Conservation (phyloP, 2,797 vertebrate genomes). For the Parauchenoglanis ngamensis region DNA sequence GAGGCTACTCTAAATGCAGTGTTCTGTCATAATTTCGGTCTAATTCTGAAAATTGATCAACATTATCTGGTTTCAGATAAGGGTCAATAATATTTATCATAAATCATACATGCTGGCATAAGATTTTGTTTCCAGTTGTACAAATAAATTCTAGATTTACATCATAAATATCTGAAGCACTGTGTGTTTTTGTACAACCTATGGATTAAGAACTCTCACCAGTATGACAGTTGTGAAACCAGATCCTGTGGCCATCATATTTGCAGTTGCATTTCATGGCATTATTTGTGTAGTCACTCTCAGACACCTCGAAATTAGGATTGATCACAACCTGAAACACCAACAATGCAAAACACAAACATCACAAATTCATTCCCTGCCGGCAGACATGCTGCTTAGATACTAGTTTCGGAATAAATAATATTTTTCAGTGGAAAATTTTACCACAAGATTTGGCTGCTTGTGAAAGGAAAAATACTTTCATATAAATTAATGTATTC, state of each 20-base stretch:
- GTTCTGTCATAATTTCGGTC: too few species aligned
- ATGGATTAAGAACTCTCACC: constrained; percentile 70
- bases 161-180: not conserved
- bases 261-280: constrained; percentile 99
- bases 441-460: not conserved
- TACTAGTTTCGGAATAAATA: not conserved
- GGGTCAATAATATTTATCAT: not conserved
- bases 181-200: not conserved
- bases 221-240: constrained; percentile 94
- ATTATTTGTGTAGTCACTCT: constrained; percentile 98
- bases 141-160: not conserved
- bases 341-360: constrained; percentile 4
- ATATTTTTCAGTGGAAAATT: not conserved
- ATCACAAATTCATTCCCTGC: not conserved
- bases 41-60: not conserved
- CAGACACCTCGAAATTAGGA: constrained; percentile 91
- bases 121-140: not conserved
- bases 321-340: constrained; percentile 88
- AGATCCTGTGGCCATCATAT: constrained; percentile 95
- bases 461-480: not conserved
- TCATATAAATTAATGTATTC: not conserved
- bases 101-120: not conserved
- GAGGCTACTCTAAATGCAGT: too few species aligned
- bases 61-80: not conserved
- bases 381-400: not conserved